Base-by-base conservation (phyloP, 2,113 vertebrate genomes). In the Engraulis encrasicolus region DNA sequence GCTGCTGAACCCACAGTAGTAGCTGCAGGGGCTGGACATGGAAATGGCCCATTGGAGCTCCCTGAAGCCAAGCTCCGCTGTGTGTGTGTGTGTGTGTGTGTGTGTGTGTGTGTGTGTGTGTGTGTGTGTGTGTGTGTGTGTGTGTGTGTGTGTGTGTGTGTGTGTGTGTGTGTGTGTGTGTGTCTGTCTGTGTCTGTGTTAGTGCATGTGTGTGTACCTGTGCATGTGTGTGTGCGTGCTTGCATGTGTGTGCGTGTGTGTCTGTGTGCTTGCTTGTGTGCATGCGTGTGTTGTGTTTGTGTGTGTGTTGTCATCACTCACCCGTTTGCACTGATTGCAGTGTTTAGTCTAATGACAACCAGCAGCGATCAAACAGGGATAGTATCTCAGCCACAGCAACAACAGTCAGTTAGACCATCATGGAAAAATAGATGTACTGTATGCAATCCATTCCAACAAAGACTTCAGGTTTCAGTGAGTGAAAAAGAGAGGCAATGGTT, bases 11-110 rank as follows among this genome's bases (percentile, higher is more conserved):
- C 31, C 66, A 17, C 12, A 1, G 66, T 34, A 5, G 14, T 31
- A 34, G 4, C 31, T n/a, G n/a, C 31, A 14, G 66, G 66, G 66
- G 27, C 86, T 82, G 80, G 50, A 78, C 79, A 71, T 82, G 86
- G 50, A 78, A 82, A 71, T 82, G 86, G 82, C 86, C 86, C 80
- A 87, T 79, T 84, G 84, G 58, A 66, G 34, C 80, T 86, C 86
- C 83, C 0, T 0, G 49, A 78, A 87, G 84, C n/a, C 17, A 48
- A 74, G 12, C 11, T 34, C 66, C 31, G 66, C 14, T 36, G 14
- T 9, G 1, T 74, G 12, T 66, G n/a, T 66, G 58, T 66, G 58
- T 6, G 58, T 66, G 58, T 23, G 20, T 66, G 58, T 31, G 58
- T 66, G 58, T 66, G 58, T 66, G 2, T 66, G 58, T 66, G 54